Evolutionary conservation across 2,113 vertebrate genomes (phyloP).

Genomic region (Caracal caracal): DNA sequence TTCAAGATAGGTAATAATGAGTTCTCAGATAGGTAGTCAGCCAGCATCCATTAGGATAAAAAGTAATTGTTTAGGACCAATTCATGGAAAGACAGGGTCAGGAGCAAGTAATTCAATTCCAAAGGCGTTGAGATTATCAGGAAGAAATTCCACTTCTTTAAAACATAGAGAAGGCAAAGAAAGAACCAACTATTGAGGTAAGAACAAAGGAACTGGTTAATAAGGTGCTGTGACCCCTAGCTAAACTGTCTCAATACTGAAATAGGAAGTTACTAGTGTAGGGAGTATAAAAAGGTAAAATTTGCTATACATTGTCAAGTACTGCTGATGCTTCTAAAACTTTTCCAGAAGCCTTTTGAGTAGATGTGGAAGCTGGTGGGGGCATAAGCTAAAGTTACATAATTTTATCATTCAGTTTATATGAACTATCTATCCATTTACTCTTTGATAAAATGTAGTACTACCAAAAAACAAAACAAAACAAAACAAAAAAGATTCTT

Average conservation of each 20-base stretch:
- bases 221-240: background rate
- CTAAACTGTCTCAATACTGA: background rate
- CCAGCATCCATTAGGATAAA: background rate
- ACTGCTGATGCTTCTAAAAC: background rate
- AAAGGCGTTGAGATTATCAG: background rate
- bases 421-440: background rate
- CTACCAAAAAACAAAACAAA: background rate
- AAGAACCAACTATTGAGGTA: background rate
- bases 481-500: background rate
- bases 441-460: background rate
- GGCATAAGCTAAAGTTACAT: background rate
- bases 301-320: background rate
- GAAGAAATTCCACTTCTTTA: background rate
- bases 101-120: background rate
- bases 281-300: background rate
- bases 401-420: background rate
- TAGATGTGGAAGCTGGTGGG: background rate
- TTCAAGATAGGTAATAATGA: background rate
- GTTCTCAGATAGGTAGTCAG: background rate
- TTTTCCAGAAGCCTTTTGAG: background rate
- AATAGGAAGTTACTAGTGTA: background rate
- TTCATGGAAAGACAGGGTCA: background rate
- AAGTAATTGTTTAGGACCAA: background rate
- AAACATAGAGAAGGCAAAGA: background rate
- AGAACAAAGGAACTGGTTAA: background rate